Conservation (phyloP, 2,888 invertebrate genomes). For the Diaperis boleti region DNA sequence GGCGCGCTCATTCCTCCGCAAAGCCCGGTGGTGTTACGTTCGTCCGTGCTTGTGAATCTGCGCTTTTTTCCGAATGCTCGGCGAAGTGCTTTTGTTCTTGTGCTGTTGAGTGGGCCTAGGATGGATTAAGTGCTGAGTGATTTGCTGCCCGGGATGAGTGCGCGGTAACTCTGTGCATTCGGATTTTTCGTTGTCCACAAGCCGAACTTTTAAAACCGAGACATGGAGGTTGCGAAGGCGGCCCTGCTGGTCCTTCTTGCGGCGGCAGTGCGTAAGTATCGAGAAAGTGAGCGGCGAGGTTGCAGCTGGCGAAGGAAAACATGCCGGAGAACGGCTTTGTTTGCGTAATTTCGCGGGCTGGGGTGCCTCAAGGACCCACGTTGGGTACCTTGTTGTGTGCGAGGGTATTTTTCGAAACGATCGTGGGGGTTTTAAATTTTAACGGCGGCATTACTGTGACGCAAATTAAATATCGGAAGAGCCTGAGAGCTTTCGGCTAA, state of each 20-base stretch:
- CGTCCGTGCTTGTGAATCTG: conserved; percentile 8
- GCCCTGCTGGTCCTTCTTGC: conserved; percentile 24
- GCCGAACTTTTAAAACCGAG: conserved; percentile 41
- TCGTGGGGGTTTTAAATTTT: no score
- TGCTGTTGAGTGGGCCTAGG: conserved; percentile 22
- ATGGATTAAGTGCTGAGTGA: conserved; percentile 30
- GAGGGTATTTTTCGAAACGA: no score
- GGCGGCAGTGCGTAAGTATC: conserved; percentile 29
- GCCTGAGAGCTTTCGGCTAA: no score
- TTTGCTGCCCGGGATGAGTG: conserved; percentile 29
- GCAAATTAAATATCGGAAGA: no score
- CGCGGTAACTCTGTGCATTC: conserved; percentile 34
- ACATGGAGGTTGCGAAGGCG: conserved; percentile 31
- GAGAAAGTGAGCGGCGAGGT: background rate
- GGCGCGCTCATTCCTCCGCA: conserved; percentile 41
- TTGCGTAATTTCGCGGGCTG: no score
- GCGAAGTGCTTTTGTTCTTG: conserved; percentile 20
- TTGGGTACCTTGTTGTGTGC: no score
- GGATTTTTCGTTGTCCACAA: conserved; percentile 38
- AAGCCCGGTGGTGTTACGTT: conserved; percentile 28
- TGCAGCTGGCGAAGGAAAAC: background rate
- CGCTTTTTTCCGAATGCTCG: conserved; percentile 29
- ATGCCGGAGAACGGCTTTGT: background rate
- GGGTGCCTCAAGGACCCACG: no score
- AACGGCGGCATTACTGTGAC: no score